phyloP scores from a whole-genome alignment of 1,140 invertebrate genomes.

The Cheumatopsyche charites region DNA sequence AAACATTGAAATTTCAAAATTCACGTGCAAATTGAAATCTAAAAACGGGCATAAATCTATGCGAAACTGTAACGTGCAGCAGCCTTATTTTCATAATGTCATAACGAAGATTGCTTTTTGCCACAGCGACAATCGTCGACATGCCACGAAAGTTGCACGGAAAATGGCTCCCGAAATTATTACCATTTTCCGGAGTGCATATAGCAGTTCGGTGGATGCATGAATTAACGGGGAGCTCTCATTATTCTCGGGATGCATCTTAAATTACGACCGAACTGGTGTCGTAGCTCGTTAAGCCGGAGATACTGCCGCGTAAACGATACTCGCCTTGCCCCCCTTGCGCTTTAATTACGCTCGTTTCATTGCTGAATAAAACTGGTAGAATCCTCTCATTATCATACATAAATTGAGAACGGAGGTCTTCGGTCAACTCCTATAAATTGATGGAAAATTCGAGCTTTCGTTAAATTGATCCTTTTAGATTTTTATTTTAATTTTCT shows the following conservation, averaged over 20 bases:
- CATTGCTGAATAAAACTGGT: conserved; percentile 9
- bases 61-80: too few relatives aligned
- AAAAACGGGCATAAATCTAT: too few relatives aligned
- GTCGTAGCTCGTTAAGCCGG: conserved; percentile 15
- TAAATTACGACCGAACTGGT: conserved; percentile 21
- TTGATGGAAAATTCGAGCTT: too few relatives aligned
- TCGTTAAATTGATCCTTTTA: too few relatives aligned
- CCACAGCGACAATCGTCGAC: too few relatives aligned
- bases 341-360: conserved; percentile 23
- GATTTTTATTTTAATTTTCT: too few relatives aligned
- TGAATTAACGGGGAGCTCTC: conserved; percentile 21
- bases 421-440: too few relatives aligned
- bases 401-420: background rate
- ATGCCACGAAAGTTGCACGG: conserved; percentile 13
- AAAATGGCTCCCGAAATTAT: conserved; percentile 29
- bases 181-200: background rate
- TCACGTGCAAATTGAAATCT: too few relatives aligned
- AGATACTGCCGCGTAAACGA: conserved; percentile 18
- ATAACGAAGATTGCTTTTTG: too few relatives aligned
- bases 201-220: conserved; percentile 6
- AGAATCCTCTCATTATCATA: conserved; percentile 6
- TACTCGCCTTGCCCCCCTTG: background rate
- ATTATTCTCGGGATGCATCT: conserved; percentile 22
- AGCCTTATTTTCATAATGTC: too few relatives aligned
- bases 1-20: too few relatives aligned